phyloP scores from a whole-genome alignment of 2,888 invertebrate species.

The Macropis europaea region DNA sequence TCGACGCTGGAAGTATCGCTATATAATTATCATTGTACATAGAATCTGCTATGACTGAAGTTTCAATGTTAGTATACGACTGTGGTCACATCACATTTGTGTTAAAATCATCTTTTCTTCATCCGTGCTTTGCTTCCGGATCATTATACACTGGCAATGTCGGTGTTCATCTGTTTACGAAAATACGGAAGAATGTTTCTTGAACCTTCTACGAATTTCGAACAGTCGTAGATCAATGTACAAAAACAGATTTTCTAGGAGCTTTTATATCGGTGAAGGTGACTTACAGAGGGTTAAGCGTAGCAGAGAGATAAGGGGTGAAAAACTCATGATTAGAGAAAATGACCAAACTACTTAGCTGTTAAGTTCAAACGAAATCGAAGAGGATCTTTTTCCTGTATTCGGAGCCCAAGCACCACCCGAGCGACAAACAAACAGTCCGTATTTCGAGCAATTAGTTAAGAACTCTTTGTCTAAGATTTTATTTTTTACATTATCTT shows the following conservation, averaged over 20 bases:
- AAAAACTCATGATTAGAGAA: neutral
- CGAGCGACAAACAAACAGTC: neutral
- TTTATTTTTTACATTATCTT: slow-evolving; percentile 36
- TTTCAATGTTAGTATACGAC: slow-evolving; percentile 13
- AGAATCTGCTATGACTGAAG: neutral
- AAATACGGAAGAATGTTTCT: neutral
- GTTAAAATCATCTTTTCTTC: neutral
- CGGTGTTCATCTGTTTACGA: neutral
- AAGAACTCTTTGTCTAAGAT: slow-evolving; percentile 16
- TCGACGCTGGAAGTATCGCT: neutral
- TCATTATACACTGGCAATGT: neutral
- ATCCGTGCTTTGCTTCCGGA: neutral
- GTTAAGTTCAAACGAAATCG: neutral
- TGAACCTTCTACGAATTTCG: neutral
- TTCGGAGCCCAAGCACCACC: too few relatives aligned
- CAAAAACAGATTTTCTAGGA: neutral
- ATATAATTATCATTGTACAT: neutral
- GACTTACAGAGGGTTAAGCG: neutral
- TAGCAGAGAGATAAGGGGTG: neutral
- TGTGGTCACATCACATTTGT: neutral
- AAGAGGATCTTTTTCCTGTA: too few relatives aligned
- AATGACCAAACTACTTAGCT: slow-evolving; percentile 3
- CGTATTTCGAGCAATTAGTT: neutral
- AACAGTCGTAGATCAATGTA: neutral
- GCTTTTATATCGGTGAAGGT: neutral